Conservation (phyloP, 2,113 vertebrate species). For the Sylvilagus bachmani region DNA sequence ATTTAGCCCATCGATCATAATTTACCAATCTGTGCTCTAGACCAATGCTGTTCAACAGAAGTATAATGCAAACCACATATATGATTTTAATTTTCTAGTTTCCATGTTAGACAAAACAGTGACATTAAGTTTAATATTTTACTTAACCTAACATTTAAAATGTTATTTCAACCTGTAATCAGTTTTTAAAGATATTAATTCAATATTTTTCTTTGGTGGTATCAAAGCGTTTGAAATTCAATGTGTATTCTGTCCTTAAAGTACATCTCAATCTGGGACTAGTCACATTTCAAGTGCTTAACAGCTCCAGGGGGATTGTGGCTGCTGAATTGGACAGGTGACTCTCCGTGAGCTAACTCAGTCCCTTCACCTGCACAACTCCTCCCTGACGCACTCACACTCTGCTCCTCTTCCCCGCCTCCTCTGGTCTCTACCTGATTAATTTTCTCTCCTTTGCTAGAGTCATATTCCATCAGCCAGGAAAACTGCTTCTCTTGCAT, state of each 20-base stretch:
- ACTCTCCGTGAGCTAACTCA: not conserved
- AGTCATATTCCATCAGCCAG: not conserved
- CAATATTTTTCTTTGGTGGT: not conserved
- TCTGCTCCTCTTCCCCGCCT: not conserved
- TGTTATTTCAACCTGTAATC: not conserved
- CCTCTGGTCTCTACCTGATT: not conserved
- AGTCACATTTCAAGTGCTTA: not conserved
- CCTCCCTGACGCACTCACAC: not conserved
- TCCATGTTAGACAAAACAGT: not conserved
- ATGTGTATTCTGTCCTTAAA: not conserved
- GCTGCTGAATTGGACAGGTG: not conserved
- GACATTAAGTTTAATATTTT: not conserved
- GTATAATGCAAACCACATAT: not conserved
- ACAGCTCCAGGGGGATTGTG: accelerated
- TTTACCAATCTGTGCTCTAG: not conserved
- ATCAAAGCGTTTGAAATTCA: not conserved
- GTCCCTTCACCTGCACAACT: not conserved
- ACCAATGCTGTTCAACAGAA: not conserved
- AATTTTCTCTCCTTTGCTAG: not conserved
- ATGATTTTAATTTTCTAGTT: not conserved
- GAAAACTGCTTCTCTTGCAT: not conserved
- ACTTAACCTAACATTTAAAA: not conserved
- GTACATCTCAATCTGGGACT: not conserved
- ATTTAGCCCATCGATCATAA: not conserved
- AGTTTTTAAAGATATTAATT: not conserved